Conservation (phyloP, 2,888 invertebrate genomes). For the Caradrina kadenii region DNA sequence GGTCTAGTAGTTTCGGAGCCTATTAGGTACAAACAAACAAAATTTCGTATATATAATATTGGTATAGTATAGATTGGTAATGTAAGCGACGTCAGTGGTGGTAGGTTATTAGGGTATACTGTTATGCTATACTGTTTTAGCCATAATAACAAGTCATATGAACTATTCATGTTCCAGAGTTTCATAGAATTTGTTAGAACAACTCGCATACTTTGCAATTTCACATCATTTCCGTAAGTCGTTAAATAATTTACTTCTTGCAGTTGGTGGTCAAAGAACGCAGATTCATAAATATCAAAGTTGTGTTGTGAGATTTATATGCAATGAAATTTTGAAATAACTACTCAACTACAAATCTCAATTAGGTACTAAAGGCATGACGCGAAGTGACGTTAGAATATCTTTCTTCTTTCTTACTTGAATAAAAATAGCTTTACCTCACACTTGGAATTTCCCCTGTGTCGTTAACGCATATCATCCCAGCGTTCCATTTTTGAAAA, state of each 20-base stretch:
- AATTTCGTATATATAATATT: too few species aligned
- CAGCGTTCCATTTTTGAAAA: too few species aligned
- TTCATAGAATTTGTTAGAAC: slow-evolving; percentile 37
- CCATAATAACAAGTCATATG: slow-evolving; percentile 19
- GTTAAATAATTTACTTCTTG: slow-evolving; percentile 35
- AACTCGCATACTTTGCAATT: slow-evolving; percentile 37
- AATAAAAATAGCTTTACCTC: too few species aligned
- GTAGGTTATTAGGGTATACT: slow-evolving; percentile 45
- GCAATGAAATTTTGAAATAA: slow-evolving; percentile 15
- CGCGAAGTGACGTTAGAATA: slow-evolving; percentile 20
- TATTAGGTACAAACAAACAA: too few species aligned
- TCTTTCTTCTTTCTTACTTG: too few species aligned
- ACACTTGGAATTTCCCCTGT: too few species aligned
- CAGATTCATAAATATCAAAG: slow-evolving; percentile 14
- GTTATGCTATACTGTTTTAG: slow-evolving; percentile 17
- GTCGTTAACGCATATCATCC: too few species aligned
- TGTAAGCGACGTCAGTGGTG: slow-evolving; percentile 57
- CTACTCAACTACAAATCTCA: slow-evolving; percentile 12
- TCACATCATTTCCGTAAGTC: slow-evolving; percentile 35
- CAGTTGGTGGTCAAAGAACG: slow-evolving; percentile 8
- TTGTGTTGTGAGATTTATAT: slow-evolving; percentile 19
- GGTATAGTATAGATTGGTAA: slow-evolving; percentile 53
- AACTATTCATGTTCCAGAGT: slow-evolving; percentile 24
- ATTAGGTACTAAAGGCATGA: slow-evolving; percentile 20
- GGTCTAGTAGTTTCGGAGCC: too few species aligned